Evolutionary conservation across 2,888 invertebrate species (phyloP), one percentile per base, ranked within the genome.

Genomic region (Drosophila birchii): DNA sequence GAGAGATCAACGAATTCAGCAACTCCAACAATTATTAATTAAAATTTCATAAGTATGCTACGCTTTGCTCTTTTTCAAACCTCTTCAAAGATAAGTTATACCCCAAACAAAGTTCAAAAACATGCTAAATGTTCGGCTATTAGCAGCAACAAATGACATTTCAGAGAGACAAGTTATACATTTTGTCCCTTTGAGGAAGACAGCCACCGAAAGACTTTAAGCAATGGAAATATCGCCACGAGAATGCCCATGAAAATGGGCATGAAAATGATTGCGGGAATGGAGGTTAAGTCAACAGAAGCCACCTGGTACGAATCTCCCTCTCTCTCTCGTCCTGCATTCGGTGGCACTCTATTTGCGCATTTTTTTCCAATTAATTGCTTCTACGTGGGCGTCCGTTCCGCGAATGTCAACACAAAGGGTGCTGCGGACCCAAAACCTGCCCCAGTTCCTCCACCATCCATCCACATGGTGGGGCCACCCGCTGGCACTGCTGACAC

Each of bases 291-390:
- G 88, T 78, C 84, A 76, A 88, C 81, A 76, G 76, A 54, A 34
- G 75, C 54, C 69, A 75, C 45, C 63, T 60, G 39, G 34, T 23
- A 43, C 43, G 63, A 18, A 61, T 53, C 53, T 41, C 18, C 2
- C 44, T 1, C 23, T 16, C 44, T 16, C 44, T 26, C 23, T 44
- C 8, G 32, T 60, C 32, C 60, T 29, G 49, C 41, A 62, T 62
- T 64, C 64, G 41, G 32, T 14, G 71, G 60, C 60, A 71, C 79
- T 84, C 78, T 86, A 86, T 86, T 86, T 86, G 87, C 85, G 76
- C 87, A 86, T 88, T 87, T 86, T 69, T 86, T 86, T 47, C 87
- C 86, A 86, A 86, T 88, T 86, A 86, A 86, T 86, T 86, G 87
- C 87, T 75, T 80, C 78, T 78, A 86, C 87, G 87, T 86, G 87